These are phyloP conservation scores for Characodon lateralis DNA, from an alignment of 2,797 vertebrate genomes.

Conservation along the genomic window DNA sequence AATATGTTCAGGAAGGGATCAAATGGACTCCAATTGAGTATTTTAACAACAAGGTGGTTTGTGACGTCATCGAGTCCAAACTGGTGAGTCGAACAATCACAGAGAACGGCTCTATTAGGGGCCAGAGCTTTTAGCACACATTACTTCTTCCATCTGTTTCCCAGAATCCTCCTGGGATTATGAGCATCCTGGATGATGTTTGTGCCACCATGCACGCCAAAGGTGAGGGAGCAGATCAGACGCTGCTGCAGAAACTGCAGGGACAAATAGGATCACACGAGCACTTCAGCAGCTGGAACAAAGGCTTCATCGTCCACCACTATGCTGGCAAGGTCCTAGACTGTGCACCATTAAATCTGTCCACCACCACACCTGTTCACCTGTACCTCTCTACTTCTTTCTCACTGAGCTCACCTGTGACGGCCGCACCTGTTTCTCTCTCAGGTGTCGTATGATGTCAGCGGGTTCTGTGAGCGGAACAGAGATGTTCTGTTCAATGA, in stretches of 20 bases:
- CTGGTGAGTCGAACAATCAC: conserved; percentile 73
- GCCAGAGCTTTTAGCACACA: neutral
- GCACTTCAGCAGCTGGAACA: conserved; percentile 88
- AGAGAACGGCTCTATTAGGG: neutral
- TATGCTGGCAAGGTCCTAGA: conserved; percentile 83
- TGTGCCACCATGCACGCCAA: conserved; percentile 89
- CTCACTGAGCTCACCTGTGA: neutral
- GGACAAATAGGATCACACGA: conserved; percentile 80
- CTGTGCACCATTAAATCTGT: neutral
- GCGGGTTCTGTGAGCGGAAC: conserved; percentile 84
- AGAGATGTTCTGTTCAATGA: conserved; percentile 86
- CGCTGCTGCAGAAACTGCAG: conserved; percentile 86
- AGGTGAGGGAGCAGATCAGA: conserved; percentile 86
- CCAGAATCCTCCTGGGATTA: conserved; percentile 84
- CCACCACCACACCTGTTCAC: neutral
- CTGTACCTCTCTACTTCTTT: neutral
- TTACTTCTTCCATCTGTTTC: neutral
- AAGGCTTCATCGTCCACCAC: conserved; percentile 85
- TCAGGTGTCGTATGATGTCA: conserved; percentile 82
- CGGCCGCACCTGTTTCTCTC: neutral
- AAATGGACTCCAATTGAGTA: conserved; percentile 85
- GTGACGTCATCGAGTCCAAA: conserved; percentile 89
- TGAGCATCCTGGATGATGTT: conserved; percentile 87
- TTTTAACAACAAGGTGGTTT: conserved; percentile 88
- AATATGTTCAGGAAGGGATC: conserved; percentile 87